Evolutionary conservation across 2,797 vertebrate genomes (phyloP), one percentile per base, ranked within the genome.

Genomic region (Staurois parvus): DNA sequence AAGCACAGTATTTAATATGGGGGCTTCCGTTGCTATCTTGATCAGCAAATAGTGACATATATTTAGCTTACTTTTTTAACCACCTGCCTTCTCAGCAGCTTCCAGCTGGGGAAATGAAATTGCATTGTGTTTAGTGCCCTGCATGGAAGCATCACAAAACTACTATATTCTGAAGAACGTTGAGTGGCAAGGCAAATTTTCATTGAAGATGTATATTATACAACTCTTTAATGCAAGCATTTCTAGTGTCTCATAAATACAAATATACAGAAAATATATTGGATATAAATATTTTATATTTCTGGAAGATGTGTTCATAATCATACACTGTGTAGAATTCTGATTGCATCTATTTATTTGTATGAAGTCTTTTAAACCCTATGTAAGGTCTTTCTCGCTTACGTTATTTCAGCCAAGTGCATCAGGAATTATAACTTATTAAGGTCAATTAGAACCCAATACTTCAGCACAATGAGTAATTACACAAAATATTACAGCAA

Each of bases 281-380:
- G 15, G 26, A 52, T 30, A 80, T 80, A 52, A 80, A 81, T 72
- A 72, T 59, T 72, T 81, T 17, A 72, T 37, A 72, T 40, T 24
- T 34, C 69, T 9, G 6, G 32, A 59, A 26, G 24, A 34, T 62
- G 37, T 26, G 59, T 66, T 62, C 34, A 37, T 40, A 77, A 40
- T 66, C 30, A 77, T 77, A 40, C 21, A 64, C 37, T 42, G 12
- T 66, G 76, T 30, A 67, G 32, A 28, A 42, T 79, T n/a, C 24
- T 79, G 34, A 67, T 66, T 79, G 15, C 19, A 66, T 78, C 59
- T 66, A 66, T 62, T 66, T 64, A 64, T 28, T 42, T 11, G 32
- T 66, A 42, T 40, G 42, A 42, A 29, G 64, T 37, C 12, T 66
- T 28, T 13, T 77, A 77, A 24, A 34, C 32, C 15, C 24, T 13